Percentiles rank a stretch among this genome's conserved stretches.
phyloP scores from a whole-genome alignment of 2,797 vertebrate species.

The Pogonophryne albipinna region DNA sequence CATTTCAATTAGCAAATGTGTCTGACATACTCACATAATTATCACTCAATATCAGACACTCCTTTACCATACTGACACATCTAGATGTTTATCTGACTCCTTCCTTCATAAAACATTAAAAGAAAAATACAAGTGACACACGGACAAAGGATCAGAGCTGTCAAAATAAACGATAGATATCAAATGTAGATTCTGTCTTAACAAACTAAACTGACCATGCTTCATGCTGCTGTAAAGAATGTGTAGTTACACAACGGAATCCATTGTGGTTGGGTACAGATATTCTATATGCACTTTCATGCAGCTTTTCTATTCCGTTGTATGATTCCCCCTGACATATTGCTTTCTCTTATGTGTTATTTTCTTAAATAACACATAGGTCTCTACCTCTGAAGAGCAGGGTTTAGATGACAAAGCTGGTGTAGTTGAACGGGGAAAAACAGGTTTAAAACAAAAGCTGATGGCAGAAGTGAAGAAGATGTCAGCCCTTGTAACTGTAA shows the following conservation, averaged over 20 bases:
- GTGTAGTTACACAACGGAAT: slow-evolving; percentile 49
- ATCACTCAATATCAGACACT: slow-evolving; percentile 32
- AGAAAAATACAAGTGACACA: slow-evolving; percentile 26
- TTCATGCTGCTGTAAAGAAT: slow-evolving; percentile 42
- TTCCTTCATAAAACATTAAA: slow-evolving; percentile 53
- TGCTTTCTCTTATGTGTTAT: slow-evolving; percentile 46
- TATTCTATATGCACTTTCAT: slow-evolving; percentile 47
- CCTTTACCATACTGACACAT: slow-evolving; percentile 42
- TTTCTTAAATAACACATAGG: slow-evolving; percentile 63
- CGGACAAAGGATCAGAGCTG: slow-evolving; percentile 43
- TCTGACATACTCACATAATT: slow-evolving; percentile 7
- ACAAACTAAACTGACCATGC: slow-evolving; percentile 41
- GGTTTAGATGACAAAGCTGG: slow-evolving; percentile 28
- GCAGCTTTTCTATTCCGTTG: slow-evolving; percentile 44
- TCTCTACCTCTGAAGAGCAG: slow-evolving; percentile 34
- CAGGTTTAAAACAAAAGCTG: slow-evolving; percentile 39
- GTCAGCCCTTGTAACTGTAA: slow-evolving; percentile 6
- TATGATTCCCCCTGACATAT: slow-evolving; percentile 40
- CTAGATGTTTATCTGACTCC: slow-evolving; percentile 40
- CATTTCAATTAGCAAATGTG: slow-evolving; percentile 37
- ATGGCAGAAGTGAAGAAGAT: slow-evolving; percentile 10
- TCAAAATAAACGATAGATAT: slow-evolving; percentile 41
- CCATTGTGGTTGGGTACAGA: slow-evolving; percentile 36
- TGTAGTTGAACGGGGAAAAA: slow-evolving; percentile 30
- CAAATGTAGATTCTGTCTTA: slow-evolving; percentile 40